Base-by-base conservation (phyloP, 2,888 invertebrate species). In the Drymonia ruficornis region DNA sequence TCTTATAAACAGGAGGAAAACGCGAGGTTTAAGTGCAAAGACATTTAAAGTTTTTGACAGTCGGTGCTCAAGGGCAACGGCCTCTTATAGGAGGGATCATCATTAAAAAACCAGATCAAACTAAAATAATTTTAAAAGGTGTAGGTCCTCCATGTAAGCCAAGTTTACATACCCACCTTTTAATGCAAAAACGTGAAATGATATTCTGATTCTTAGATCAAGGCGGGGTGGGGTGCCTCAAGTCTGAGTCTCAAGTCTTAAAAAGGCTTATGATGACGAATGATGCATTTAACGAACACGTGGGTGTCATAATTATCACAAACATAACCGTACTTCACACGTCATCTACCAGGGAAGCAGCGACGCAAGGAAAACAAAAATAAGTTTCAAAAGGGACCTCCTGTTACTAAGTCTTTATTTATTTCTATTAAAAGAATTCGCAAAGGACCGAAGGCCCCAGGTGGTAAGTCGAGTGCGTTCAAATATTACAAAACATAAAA, bases 401-500 rank as follows among this genome's bases (percentile, higher is more conserved):
- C 29, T 29, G 15, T 28, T 46, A 43, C 19, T 16, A 11, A 11
- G 45, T 44, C 31, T 38, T 38, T 45, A 19, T 38, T 38, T 45
- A 19, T 34, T 34, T 12, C 47, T 34, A 47, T 47, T 18, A 34
- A 34, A 62, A 57, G 56, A 60, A 65, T 59, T 52, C 56, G 53
- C 50, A 31, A 52, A 53, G 45, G 56, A 56, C 67, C 53, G 54
- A 65, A 50, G 66, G 61, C 70, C 61, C 73, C 73, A 74, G 66
- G 67, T 73, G 72, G 66, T 70, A 61, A 72, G 60, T 61, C 57
- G 59, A 61, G 62, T 67, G 54, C 55, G 65, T 68, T 58, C 49
- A 65, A 70, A 72, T 65, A 70, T 70, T 66, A 63, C 65, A 63
- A 72, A 72, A 72, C 72, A 72, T 68, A 65, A 72, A 66, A 63